phyloP scores from a whole-genome alignment of 2,888 invertebrate species.

The Bellardia bayeri region DNA sequence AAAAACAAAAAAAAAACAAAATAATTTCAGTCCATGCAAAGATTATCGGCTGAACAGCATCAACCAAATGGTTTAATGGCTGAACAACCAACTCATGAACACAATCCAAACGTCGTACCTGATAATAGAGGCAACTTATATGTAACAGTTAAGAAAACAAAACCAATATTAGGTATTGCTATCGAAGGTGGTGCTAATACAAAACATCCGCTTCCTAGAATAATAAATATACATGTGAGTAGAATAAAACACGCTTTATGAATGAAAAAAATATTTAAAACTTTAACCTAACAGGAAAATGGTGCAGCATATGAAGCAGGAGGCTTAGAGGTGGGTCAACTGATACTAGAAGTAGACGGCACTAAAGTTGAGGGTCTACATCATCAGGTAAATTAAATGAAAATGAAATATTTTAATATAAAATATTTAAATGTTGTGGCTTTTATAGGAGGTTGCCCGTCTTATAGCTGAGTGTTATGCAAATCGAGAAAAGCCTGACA shows the following conservation, averaged over 20 bases:
- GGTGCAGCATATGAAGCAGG: slow-evolving; percentile 97
- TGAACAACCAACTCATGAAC: slow-evolving; percentile 83
- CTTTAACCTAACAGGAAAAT: slow-evolving; percentile 89
- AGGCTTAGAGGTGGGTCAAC: slow-evolving; percentile 96
- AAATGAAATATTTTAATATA: neutral
- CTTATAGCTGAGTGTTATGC: slow-evolving; percentile 97
- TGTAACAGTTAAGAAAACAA: slow-evolving; percentile 95
- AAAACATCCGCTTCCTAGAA: slow-evolving; percentile 96
- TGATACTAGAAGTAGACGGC: slow-evolving; percentile 96
- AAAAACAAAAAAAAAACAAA: slow-evolving; percentile 23
- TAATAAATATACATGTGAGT: slow-evolving; percentile 98
- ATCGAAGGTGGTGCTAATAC: slow-evolving; percentile 99
- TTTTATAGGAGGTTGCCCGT: slow-evolving; percentile 90
- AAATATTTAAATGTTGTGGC: neutral
- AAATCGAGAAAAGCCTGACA: slow-evolving; percentile 92
- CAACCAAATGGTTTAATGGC: slow-evolving; percentile 86
- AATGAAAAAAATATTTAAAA: neutral
- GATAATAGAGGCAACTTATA: slow-evolving; percentile 95
- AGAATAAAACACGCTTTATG: neutral
- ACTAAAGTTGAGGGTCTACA: slow-evolving; percentile 91
- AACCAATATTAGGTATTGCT: slow-evolving; percentile 97
- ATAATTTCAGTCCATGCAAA: slow-evolving; percentile 88
- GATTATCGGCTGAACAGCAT: slow-evolving; percentile 86
- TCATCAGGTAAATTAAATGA: slow-evolving; percentile 86
- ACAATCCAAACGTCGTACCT: slow-evolving; percentile 89